These are phyloP conservation scores for Argyrosomus japonicus DNA, from an alignment of 2,113 vertebrate species.

Conservation along the genomic window DNA sequence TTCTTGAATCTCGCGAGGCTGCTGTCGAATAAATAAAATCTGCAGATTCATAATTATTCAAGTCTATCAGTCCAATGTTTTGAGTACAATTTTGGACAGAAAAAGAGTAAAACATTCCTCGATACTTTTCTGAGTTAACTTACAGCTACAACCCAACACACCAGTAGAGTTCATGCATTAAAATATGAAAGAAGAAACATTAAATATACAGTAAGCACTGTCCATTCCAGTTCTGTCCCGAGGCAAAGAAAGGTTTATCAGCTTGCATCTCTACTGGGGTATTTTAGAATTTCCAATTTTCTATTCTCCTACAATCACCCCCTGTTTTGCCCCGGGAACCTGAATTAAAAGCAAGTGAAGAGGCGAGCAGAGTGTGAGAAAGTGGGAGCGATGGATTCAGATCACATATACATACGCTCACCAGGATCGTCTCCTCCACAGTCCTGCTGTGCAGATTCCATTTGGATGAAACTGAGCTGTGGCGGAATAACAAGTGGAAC, in stretches of 20 bases:
- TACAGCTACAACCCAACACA: neutral
- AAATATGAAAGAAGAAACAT: slow-evolving; percentile 28
- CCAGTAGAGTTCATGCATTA: neutral
- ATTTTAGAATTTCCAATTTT: slow-evolving; percentile 46
- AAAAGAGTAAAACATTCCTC: neutral
- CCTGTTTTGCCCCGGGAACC: slow-evolving; percentile 49
- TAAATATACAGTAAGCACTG: slow-evolving; percentile 29
- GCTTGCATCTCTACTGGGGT: slow-evolving; percentile 32
- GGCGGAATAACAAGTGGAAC: slow-evolving; percentile 60
- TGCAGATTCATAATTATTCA: neutral
- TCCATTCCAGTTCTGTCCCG: slow-evolving; percentile 25
- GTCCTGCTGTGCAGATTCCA: slow-evolving; percentile 46
- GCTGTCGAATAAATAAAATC: neutral
- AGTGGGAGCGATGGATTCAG: slow-evolving; percentile 3
- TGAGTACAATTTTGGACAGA: neutral
- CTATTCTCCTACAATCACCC: slow-evolving; percentile 40
- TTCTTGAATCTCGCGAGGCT: neutral
- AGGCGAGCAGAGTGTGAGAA: slow-evolving; percentile 1
- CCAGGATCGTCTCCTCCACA: slow-evolving; percentile 26
- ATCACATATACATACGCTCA: slow-evolving; percentile 38
- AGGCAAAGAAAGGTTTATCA: slow-evolving; percentile 55
- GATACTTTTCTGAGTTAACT: neutral
- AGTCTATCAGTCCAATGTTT: neutral
- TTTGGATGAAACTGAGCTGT: slow-evolving; percentile 54
- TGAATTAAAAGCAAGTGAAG: slow-evolving; percentile 48